Conservation (phyloP, 2,113 vertebrate genomes). For the Aythya baeri region DNA sequence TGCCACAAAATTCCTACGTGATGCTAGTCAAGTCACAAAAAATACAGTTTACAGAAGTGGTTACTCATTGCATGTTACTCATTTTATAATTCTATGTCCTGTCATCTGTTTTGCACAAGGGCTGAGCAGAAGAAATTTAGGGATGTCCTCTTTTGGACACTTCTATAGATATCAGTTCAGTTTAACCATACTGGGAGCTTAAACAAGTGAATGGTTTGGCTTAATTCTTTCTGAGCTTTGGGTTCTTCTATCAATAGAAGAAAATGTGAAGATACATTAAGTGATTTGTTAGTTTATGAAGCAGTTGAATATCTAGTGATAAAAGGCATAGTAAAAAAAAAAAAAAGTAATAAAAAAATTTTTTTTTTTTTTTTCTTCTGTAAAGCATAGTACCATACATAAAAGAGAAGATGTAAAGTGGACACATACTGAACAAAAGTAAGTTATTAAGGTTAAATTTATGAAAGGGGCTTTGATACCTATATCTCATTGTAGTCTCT, state of each 20-base stretch:
- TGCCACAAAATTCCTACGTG: slow-evolving; percentile 3
- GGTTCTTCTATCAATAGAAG: not conserved
- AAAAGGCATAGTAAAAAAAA: not conserved
- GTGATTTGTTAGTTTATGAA: not conserved
- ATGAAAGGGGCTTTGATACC: not conserved
- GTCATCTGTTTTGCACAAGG: not conserved
- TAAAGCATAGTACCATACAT: not conserved
- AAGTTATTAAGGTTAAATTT: not conserved
- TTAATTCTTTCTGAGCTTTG: not conserved
- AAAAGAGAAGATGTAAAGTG: not conserved
- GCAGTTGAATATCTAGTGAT: not conserved
- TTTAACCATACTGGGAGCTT: not conserved
- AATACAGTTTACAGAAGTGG: not conserved
- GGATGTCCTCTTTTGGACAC: not conserved
- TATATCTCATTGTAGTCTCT: not conserved
- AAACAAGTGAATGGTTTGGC: not conserved
- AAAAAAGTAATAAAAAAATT: not conserved
- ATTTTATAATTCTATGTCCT: not conserved
- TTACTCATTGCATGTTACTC: not conserved
- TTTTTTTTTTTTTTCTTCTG: not conserved
- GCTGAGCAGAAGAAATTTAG: not conserved
- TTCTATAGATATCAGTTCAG: not conserved
- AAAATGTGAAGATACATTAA: not conserved
- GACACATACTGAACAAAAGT: not conserved
- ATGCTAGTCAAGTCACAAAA: not conserved